Percentiles rank a stretch among this genome's conserved stretches.
Evolutionary conservation across 1,140 invertebrate species (phyloP).

Genomic region (Grapholita molesta): DNA sequence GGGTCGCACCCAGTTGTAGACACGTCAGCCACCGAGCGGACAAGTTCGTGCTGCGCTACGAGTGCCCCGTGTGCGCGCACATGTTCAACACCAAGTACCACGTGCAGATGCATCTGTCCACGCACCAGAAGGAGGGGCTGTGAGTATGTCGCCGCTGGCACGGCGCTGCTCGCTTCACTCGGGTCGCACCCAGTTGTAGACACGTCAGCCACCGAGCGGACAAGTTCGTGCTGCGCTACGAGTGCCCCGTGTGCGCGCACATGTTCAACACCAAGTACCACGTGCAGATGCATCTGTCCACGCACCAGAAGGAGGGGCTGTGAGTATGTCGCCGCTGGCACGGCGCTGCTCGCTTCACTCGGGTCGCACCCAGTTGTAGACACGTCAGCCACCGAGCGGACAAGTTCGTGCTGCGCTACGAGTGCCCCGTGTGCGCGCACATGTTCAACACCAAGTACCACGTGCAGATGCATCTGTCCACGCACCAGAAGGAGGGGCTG

Average conservation of each 20-base stretch:
- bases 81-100: background rate
- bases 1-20: conserved; percentile 34
- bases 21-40: conserved; percentile 19
- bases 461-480: background rate
- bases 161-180: background rate
- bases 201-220: conserved; percentile 19
- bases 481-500: background rate
- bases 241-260: background rate
- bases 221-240: conserved; percentile 9
- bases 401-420: conserved; percentile 9
- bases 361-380: conserved; percentile 34
- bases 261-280: background rate
- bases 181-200: conserved; percentile 34
- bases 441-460: background rate
- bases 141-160: background rate
- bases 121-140: background rate
- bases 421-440: background rate
- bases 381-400: conserved; percentile 19
- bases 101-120: background rate
- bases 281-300: background rate
- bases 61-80: background rate
- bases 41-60: conserved; percentile 9
- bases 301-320: background rate
- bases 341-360: background rate
- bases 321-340: background rate